These are phyloP conservation scores for Ovis canadensis DNA, from an alignment of 2,113 vertebrate species.

Conservation along the genomic window DNA sequence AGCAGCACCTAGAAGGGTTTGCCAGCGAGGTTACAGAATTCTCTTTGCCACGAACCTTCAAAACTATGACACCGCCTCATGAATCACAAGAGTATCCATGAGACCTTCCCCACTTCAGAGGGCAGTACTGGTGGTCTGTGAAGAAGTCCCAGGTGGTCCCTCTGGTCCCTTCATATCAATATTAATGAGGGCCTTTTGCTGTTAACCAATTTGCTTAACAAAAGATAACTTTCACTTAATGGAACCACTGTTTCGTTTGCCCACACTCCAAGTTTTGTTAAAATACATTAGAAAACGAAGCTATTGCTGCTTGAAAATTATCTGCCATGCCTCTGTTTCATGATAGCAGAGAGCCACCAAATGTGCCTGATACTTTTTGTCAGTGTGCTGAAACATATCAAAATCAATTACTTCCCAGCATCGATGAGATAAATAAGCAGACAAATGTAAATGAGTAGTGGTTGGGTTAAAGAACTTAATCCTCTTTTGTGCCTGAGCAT, in stretches of 20 bases:
- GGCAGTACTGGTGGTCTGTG: neutral
- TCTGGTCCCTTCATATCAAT: neutral
- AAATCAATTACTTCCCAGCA: neutral
- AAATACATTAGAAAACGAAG: conserved; percentile 1
- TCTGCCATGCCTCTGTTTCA: neutral
- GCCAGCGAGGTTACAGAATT: neutral
- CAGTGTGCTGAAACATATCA: neutral
- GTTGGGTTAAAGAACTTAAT: neutral
- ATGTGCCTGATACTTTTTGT: neutral
- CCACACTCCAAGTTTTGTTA: neutral
- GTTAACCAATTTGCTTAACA: neutral
- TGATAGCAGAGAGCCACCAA: neutral
- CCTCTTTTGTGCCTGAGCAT: neutral
- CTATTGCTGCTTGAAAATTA: neutral
- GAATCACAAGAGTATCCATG: neutral
- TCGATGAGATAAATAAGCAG: neutral
- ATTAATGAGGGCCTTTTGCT: neutral
- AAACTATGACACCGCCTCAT: neutral
- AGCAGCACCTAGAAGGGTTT: neutral
- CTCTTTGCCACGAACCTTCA: neutral
- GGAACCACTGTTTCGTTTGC: neutral
- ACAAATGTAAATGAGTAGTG: neutral
- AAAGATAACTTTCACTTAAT: neutral
- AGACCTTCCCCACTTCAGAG: neutral
- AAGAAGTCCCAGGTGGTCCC: neutral